Base-by-base conservation (phyloP, 2,113 vertebrate species). In the Hippoglossus stenolepis region DNA sequence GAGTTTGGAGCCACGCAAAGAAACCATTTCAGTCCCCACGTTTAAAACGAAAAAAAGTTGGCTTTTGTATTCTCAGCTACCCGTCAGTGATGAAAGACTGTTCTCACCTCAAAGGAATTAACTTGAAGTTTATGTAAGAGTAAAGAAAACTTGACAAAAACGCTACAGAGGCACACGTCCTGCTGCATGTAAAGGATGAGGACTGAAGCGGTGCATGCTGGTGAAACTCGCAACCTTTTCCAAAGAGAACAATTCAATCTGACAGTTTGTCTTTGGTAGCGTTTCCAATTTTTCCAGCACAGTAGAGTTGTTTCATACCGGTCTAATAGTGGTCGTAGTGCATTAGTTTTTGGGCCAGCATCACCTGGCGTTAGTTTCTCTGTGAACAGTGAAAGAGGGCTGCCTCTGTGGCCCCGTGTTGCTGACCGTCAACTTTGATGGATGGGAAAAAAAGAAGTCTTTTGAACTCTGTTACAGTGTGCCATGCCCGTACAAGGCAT, bases 321-420 rank as follows among this genome's bases (percentile, higher is more conserved):
- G 91, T 92, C 90, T 92, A 91, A 90, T 95, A 94, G 93, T 94
- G 91, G 90, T 95, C 73, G 90, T 95, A 93, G 93, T 95, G 93
- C 90, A 92, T 94, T 94, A 94, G 93, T 92, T 94, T 93, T 85
- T 90, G 90, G 92, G 91, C 91, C 89, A 77, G 92, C 83, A 88
- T 81, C 88, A 90, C 64, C 91, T 89, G 90, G 92, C 85, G 66
- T 77, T 93, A 93, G 90, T 93, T 93, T 35, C 89, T 95, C 90
- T 91, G 91, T 92, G 90, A 90, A 92, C 87, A 91, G 88, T 86
- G 88, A 91, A 87, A 87, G 89, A 90, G 89, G 90, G 91, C 84
- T 80, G 79, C 88, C 86, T 80, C 77, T 73, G 89, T 75, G 88
- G 87, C 87, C 75, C 88, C 90, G 86, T 28, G 85, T 83, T 87